A percentile compares a stretch with the other conserved stretches of the same genome.
Evolutionary conservation across 2,797 vertebrate species (phyloP).

Genomic region (Poecilia wingei): DNA sequence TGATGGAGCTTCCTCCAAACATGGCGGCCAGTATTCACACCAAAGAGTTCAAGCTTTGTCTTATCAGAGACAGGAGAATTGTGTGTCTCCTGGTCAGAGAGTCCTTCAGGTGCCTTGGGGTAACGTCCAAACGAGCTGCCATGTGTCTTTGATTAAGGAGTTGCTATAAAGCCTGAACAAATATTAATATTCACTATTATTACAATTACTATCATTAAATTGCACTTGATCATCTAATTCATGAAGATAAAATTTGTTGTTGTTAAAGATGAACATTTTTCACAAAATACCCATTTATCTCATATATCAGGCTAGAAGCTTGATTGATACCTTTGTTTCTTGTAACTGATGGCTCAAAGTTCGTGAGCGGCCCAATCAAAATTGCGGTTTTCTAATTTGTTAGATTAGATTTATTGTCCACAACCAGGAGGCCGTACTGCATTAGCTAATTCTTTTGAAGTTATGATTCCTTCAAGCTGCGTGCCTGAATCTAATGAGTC

Average conservation of each 20-base stretch:
- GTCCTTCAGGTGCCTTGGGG: too few relatives aligned
- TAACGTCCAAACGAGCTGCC: too few relatives aligned
- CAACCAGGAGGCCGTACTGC: slow-evolving; percentile 32
- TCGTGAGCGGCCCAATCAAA: background rate
- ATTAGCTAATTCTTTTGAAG: slow-evolving; percentile 56
- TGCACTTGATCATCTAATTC: background rate
- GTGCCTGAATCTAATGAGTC: slow-evolving; percentile 59
- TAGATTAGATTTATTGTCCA: slow-evolving; percentile 13
- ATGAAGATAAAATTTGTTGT: background rate
- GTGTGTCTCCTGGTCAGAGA: too few relatives aligned
- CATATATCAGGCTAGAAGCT: background rate
- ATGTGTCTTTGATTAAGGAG: background rate
- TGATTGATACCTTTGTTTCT: background rate
- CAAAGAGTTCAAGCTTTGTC: too few relatives aligned
- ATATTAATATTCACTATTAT: too few relatives aligned
- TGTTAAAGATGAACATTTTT: background rate
- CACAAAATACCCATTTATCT: background rate
- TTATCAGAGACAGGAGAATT: too few relatives aligned
- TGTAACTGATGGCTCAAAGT: background rate
- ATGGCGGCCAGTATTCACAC: too few relatives aligned
- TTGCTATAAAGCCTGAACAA: background rate
- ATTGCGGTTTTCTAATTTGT: slow-evolving; percentile 12
- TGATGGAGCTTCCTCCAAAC: too few relatives aligned
- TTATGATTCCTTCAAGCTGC: slow-evolving; percentile 60
- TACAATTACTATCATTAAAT: background rate